These are phyloP conservation scores for Cercocebus atys DNA, from an alignment of 2,113 vertebrate species.

Conservation along the genomic window DNA sequence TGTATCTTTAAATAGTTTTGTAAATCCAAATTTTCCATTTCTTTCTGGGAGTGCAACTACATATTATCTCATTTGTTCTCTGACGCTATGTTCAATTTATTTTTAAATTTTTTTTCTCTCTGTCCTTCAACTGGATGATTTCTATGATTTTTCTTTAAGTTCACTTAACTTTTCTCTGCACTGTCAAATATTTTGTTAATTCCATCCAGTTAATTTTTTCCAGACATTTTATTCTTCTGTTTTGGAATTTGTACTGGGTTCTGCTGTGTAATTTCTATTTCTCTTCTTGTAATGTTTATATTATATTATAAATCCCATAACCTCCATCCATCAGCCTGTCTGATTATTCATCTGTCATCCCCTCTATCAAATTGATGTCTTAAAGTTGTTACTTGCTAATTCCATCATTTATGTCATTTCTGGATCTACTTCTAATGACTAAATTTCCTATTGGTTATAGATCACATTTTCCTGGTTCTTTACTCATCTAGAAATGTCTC, in stretches of 20 bases:
- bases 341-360: neutral
- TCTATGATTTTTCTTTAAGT: neutral
- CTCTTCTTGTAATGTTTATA: neutral
- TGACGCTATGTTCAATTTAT: neutral
- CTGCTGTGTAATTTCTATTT: neutral
- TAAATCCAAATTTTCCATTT: neutral
- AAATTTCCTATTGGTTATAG: neutral
- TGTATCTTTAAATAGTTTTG: neutral
- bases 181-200: neutral
- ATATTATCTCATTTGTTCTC: neutral
- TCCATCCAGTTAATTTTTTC: neutral
- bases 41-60: neutral
- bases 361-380: neutral
- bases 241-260: neutral
- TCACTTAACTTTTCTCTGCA: neutral
- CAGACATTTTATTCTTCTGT: neutral
- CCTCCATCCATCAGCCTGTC: neutral
- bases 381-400: neutral
- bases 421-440: neutral
- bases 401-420: neutral
- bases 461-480: neutral
- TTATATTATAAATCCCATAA: neutral
- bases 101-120: neutral
- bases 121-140: neutral
- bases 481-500: neutral